Conservation (phyloP, 2,888 invertebrate species). For the Thymelicus sylvestris region DNA sequence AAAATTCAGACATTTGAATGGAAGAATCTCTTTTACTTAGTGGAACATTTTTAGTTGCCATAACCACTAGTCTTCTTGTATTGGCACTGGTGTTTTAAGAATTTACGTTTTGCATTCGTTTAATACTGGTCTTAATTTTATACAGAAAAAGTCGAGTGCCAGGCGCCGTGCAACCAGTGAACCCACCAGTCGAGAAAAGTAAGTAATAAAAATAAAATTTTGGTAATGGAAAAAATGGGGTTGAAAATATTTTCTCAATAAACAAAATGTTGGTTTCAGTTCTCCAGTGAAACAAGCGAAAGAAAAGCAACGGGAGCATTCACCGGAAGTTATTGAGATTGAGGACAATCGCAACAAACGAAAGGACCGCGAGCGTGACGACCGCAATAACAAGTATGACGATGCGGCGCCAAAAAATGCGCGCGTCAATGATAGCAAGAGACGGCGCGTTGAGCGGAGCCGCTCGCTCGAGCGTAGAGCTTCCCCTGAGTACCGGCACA, state of each 20-base stretch:
- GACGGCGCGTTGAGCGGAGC: constrained; percentile 63
- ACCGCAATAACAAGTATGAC: constrained; percentile 69
- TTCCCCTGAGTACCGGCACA: constrained; percentile 58
- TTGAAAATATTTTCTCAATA: neutral
- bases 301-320: constrained; percentile 64
- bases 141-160: constrained; percentile 79
- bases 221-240: neutral
- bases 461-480: constrained; percentile 53
- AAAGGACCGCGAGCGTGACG: constrained; percentile 74
- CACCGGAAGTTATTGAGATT: constrained; percentile 63
- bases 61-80: constrained; percentile 82
- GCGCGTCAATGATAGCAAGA: constrained; percentile 51
- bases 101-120: constrained; percentile 33
- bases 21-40: constrained; percentile 66
- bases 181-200: constrained; percentile 72
- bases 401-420: constrained; percentile 51
- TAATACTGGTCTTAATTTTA: constrained; percentile 57
- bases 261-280: constrained; percentile 55
- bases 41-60: constrained; percentile 72
- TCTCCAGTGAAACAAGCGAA: constrained; percentile 70
- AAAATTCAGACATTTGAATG: constrained; percentile 41
- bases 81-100: constrained; percentile 81
- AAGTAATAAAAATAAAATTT: constrained; percentile 37
- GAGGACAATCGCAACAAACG: constrained; percentile 62
- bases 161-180: constrained; percentile 72